Evolutionary conservation across 2,888 invertebrate species (phyloP).

Genomic region (Pilophorus perplexus): DNA sequence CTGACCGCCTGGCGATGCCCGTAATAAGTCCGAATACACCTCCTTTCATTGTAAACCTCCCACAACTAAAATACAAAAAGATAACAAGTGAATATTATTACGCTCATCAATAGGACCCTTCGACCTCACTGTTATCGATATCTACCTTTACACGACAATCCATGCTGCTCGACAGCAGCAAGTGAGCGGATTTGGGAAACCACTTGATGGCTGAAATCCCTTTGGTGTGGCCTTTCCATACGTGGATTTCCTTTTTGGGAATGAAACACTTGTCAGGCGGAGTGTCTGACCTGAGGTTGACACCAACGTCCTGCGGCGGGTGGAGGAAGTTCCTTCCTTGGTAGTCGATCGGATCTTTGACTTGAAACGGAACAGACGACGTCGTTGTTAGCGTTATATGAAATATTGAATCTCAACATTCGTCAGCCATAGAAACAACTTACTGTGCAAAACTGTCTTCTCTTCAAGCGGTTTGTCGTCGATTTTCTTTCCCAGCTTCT

Average conservation of each 20-base stretch:
- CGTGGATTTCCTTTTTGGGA: conserved; percentile 92
- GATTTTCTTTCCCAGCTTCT: conserved; percentile 78
- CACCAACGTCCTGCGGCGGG: conserved; percentile 87
- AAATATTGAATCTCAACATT: no score
- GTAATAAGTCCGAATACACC: conserved; percentile 89
- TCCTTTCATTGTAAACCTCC: conserved; percentile 95
- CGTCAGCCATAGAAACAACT: conserved; percentile 54
- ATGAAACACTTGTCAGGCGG: conserved; percentile 94
- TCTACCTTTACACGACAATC: conserved; percentile 88
- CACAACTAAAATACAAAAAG: conserved; percentile 65
- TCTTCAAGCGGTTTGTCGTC: conserved; percentile 93
- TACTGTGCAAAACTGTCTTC: conserved; percentile 89
- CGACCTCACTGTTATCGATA: no score
- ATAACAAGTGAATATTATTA: no score
- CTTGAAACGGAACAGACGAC: conserved; percentile 56
- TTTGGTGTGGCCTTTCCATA: conserved; percentile 96
- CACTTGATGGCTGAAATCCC: conserved; percentile 92
- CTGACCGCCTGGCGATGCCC: conserved; percentile 96
- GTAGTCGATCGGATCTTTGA: conserved; percentile 91
- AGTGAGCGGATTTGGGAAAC: conserved; percentile 92
- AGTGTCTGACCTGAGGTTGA: conserved; percentile 78
- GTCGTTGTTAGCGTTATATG: not conserved
- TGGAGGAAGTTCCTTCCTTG: conserved; percentile 94
- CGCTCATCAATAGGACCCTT: no score
- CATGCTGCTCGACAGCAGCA: conserved; percentile 94